A percentile compares a stretch with the other conserved stretches of the same genome.
These are phyloP conservation scores for Sylvilagus bachmani DNA, from an alignment of 2,113 vertebrate genomes.

Conservation along the genomic window DNA sequence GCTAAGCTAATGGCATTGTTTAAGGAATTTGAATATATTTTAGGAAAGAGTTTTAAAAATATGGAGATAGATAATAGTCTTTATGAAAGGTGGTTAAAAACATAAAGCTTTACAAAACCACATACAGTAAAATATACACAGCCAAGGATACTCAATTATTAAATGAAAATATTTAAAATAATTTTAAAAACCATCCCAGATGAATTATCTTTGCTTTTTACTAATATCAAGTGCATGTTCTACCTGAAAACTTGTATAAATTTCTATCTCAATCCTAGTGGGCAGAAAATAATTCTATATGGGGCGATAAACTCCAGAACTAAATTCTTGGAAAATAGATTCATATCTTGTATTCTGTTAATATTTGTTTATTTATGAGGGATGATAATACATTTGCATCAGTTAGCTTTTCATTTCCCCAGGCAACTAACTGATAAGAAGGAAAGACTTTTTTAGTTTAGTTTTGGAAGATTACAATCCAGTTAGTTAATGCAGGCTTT, in stretches of 20 bases:
- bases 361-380: background rate
- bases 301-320: background rate
- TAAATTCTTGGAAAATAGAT: background rate
- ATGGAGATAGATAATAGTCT: background rate
- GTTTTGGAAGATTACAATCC: too few species aligned
- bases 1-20: background rate
- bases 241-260: background rate
- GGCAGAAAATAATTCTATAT: background rate
- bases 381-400: background rate
- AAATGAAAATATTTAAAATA: background rate
- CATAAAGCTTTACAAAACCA: background rate
- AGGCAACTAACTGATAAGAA: too few species aligned
- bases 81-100: background rate
- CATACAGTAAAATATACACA: background rate
- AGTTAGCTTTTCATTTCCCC: too few species aligned
- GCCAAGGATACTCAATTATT: background rate
- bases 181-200: background rate
- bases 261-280: background rate
- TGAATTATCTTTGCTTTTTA: background rate
- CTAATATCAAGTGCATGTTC: background rate
- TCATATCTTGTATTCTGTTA: background rate
- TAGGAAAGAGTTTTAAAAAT: background rate
- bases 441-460: too few species aligned
- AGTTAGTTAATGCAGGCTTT: too few species aligned
- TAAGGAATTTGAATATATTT: background rate